phyloP scores from a whole-genome alignment of 2,797 vertebrate species.

The Macrochelys suwanniensis region DNA sequence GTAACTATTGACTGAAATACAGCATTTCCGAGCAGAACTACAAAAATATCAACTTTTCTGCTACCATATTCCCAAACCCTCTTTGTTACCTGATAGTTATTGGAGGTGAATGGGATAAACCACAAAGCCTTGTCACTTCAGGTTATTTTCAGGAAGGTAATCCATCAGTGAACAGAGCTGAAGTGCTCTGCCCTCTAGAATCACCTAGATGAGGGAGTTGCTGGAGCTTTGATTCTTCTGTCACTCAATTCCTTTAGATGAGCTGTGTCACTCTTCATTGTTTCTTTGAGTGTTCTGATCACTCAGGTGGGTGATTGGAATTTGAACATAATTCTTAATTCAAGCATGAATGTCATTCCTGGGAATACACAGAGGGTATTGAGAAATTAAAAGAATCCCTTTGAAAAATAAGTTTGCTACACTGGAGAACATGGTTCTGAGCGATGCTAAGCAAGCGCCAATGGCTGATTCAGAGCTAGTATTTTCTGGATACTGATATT shows the following conservation, averaged over 20 bases:
- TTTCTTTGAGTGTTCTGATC: constrained; percentile 38
- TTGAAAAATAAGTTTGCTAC: not conserved
- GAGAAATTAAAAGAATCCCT: not conserved
- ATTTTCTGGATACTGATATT: not conserved
- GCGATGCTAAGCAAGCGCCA: not conserved
- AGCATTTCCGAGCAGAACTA: not conserved
- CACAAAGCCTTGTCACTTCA: constrained; percentile 12
- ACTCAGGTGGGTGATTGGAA: constrained; percentile 14
- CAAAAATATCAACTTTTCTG: not conserved
- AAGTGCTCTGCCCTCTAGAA: constrained; percentile 53
- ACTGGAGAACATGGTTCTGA: not conserved
- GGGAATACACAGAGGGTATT: not conserved
- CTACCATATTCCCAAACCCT: constrained; percentile 3
- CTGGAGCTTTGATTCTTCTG: constrained; percentile 57
- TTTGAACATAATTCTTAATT: constrained; percentile 23
- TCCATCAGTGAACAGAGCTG: constrained; percentile 19
- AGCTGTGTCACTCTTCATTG: not conserved
- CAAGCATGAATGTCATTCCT: constrained; percentile 15
- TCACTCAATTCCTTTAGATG: constrained; percentile 32
- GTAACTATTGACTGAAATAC: not conserved
- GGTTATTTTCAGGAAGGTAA: constrained; percentile 35
- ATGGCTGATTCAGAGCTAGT: fast-evolving
- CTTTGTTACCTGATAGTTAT: not conserved
- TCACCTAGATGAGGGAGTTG: not conserved
- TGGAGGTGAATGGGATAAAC: not conserved